Evolutionary conservation across 2,888 invertebrate genomes (phyloP).

Genomic region (Nineta flava): DNA sequence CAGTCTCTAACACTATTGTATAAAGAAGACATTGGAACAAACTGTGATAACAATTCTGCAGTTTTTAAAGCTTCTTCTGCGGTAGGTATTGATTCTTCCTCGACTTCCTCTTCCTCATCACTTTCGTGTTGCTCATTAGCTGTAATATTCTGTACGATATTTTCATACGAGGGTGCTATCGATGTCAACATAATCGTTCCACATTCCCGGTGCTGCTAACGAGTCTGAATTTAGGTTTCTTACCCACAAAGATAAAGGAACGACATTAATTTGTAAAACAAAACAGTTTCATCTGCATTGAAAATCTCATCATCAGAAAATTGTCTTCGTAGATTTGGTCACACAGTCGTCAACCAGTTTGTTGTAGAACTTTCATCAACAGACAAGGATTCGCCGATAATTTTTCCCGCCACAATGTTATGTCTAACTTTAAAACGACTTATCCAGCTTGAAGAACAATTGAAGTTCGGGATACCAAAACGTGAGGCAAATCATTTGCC

Average conservation of each 20-base stretch:
- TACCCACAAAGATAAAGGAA: constrained; percentile 15
- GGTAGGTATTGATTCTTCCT: constrained; percentile 11
- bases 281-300: constrained; percentile 18
- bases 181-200: constrained; percentile 7
- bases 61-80: constrained; percentile 10
- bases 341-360: constrained; percentile 9
- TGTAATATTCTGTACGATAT: constrained; percentile 10
- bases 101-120: constrained; percentile 10
- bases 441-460: constrained; percentile 13
- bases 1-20: constrained; percentile 9
- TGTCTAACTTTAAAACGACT: constrained; percentile 12
- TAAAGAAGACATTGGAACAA: too few relatives aligned
- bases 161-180: constrained; percentile 9
- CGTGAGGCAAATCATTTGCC: constrained; percentile 11
- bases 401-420: constrained; percentile 13
- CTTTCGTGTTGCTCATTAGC: constrained; percentile 9
- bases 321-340: constrained; percentile 11
- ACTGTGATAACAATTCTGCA: constrained; percentile 10
- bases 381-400: constrained; percentile 11
- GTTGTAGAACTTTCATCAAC: constrained; percentile 9
- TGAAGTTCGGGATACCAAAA: constrained; percentile 11
- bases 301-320: constrained; percentile 15
- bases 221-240: constrained; percentile 12
- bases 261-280: constrained; percentile 12
- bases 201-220: background rate